phyloP scores from a whole-genome alignment of 2,113 vertebrate genomes.

The Chaenocephalus aceratus region DNA sequence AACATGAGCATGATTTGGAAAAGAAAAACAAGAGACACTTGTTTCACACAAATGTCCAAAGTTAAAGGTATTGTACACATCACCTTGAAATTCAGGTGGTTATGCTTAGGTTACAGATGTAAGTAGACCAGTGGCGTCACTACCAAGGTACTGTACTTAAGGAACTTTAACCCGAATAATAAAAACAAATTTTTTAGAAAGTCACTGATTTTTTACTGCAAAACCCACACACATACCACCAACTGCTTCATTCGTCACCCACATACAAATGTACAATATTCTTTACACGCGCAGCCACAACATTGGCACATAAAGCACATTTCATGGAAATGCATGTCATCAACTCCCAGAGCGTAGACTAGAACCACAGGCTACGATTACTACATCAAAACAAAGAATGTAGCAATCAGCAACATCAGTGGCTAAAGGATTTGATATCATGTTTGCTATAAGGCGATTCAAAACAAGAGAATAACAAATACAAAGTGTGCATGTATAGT shows the following conservation, averaged over 20 bases:
- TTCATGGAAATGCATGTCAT: slow-evolving; percentile 32
- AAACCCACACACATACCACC: slow-evolving; percentile 18
- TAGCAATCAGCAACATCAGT: slow-evolving; percentile 5
- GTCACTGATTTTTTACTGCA: no score
- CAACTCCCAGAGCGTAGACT: background rate
- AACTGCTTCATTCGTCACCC: slow-evolving; percentile 45
- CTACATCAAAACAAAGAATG: slow-evolving; percentile 4
- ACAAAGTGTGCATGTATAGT: background rate
- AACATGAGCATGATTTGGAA: no score
- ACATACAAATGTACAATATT: slow-evolving; percentile 41
- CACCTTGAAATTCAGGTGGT: no score
- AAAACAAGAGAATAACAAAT: background rate
- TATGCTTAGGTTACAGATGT: no score
- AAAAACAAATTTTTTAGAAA: no score
- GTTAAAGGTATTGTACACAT: no score
- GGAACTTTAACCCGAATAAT: no score
- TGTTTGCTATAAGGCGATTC: background rate
- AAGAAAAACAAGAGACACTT: no score
- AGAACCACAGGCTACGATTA: background rate
- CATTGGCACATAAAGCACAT: slow-evolving; percentile 40
- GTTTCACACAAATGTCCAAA: no score
- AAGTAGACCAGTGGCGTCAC: no score
- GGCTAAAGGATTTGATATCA: background rate
- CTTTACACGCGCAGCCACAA: slow-evolving; percentile 29
- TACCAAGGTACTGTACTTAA: no score